Evolutionary conservation across 2,797 vertebrate species (phyloP), one percentile per base, ranked within the genome.

Genomic region (Rhinatrema bivittatum): DNA sequence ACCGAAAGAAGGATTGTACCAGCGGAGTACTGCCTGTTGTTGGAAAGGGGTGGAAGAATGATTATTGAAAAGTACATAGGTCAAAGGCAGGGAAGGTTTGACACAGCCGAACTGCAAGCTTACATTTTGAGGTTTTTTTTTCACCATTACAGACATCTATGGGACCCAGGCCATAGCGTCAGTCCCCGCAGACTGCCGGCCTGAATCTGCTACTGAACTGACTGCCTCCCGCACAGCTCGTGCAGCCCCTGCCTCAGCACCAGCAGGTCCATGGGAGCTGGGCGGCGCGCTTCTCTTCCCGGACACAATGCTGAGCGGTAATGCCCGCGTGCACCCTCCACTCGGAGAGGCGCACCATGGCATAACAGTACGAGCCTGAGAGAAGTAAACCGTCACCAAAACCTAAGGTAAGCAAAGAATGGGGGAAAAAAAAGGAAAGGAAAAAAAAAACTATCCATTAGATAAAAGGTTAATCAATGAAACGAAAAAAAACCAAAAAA

Each of bases 251-350:
- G 39, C 42, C 56, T 39, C 51, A 31, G 31, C 62, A 50, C 50
- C 39, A 62, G 37, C 39, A 43, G 16, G 45, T 61, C 23, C 44
- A 30, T 14, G 35, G 35, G 32, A 49, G 58, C 36, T 58, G 53
- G 8, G 22, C 18, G 39, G 48, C 7, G 14, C 20, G 23, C 13
- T 33, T 27, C 47, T 74, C 62, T 65, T 70, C 65, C 72, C 84
- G 60, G 70, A 84, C 86, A 74, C 55, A 72, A 56, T 58, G 47
- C 59, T 67, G 72, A 73, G 46, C 44, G 35, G 39, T 38, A 53
- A 68, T 10, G 23, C 50, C 31, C 26, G 9, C 32, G n/a, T 23
- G 31, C 48, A 58, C 42, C 24, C 44, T 68, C 56, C 23, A 58
- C 54, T 42, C 56, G 65, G 53, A 62, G 29, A 46, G 52, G 42